phyloP scores from a whole-genome alignment of 1,140 invertebrate genomes.

The Homarus americanus region DNA sequence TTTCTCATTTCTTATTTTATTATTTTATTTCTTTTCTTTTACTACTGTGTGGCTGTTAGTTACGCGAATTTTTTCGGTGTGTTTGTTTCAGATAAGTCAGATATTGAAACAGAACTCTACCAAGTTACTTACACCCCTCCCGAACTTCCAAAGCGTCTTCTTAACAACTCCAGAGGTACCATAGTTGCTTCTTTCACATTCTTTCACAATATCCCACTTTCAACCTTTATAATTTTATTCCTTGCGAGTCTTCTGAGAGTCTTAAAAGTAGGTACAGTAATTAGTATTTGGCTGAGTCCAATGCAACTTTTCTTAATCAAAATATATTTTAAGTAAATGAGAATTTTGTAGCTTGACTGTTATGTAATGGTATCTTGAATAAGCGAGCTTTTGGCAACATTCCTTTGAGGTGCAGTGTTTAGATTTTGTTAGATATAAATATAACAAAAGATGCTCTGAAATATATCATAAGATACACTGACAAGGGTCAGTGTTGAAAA shows the following conservation, averaged over 20 bases:
- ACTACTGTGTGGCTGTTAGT: constrained; percentile 72
- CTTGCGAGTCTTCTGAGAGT: constrained; percentile 47
- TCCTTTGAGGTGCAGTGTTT: constrained; percentile 57
- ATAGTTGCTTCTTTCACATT: constrained; percentile 59
- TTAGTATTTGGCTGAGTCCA: constrained; percentile 58
- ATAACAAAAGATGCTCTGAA: too few relatives aligned
- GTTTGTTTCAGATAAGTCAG: constrained; percentile 73
- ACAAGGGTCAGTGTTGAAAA: not conserved
- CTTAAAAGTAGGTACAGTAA: constrained; percentile 59
- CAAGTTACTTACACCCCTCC: constrained; percentile 73
- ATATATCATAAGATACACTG: not conserved
- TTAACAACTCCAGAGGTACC: constrained; percentile 72
- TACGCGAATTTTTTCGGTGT: constrained; percentile 69
- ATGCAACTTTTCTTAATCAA: constrained; percentile 25
- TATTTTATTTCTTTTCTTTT: constrained; percentile 29
- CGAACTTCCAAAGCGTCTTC: constrained; percentile 70
- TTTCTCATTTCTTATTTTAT: constrained; percentile 7
- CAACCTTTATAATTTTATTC: constrained; percentile 47
- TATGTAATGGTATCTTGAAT: constrained; percentile 54
- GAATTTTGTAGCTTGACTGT: constrained; percentile 57
- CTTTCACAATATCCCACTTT: constrained; percentile 56
- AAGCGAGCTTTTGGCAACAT: constrained; percentile 56
- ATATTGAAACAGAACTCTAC: constrained; percentile 72
- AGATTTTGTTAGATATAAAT: not conserved
- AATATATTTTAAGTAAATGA: constrained; percentile 39